A percentile compares a stretch with the other conserved stretches of the same genome.
These are phyloP conservation scores for Rhimphoctona megacephalus DNA, from an alignment of 2,888 invertebrate species.

Conservation along the genomic window DNA sequence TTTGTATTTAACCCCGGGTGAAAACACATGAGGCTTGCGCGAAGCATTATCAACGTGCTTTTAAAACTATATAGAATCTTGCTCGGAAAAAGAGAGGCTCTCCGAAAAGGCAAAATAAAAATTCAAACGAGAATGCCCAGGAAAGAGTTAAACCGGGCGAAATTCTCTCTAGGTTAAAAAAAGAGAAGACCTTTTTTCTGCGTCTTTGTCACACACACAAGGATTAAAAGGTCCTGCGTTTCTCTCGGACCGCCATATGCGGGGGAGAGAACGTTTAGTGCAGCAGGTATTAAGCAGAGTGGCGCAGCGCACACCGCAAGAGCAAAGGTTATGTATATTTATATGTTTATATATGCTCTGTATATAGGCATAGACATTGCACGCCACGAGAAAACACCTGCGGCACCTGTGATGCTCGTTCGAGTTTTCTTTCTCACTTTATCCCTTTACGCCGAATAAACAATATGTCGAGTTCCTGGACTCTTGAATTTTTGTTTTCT, in stretches of 20 bases:
- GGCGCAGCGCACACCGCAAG: slow-evolving; percentile 59
- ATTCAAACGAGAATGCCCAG: slow-evolving; percentile 52
- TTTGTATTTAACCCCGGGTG: slow-evolving; percentile 37
- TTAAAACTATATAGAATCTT: slow-evolving; percentile 18
- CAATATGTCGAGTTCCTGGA: slow-evolving; percentile 12
- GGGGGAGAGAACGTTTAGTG: slow-evolving; percentile 9
- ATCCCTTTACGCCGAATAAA: slow-evolving; percentile 4
- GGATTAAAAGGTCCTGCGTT: slow-evolving; percentile 61
- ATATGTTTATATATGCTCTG: slow-evolving; percentile 1
- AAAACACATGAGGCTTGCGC: slow-evolving; percentile 51
- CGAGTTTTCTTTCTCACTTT: slow-evolving; percentile 35
- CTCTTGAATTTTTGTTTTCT: slow-evolving; percentile 19
- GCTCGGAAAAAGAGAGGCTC: neutral
- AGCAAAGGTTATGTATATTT: slow-evolving; percentile 47
- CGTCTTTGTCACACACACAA: slow-evolving; percentile 42
- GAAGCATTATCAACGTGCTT: slow-evolving; percentile 53
- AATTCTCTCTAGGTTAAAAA: slow-evolving; percentile 52
- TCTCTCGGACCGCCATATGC: slow-evolving; percentile 48
- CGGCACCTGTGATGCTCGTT: slow-evolving; percentile 61
- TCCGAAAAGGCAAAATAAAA: slow-evolving; percentile 31
- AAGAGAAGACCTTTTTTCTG: slow-evolving; percentile 37
- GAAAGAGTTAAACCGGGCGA: slow-evolving; percentile 56
- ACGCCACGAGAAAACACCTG: slow-evolving; percentile 59
- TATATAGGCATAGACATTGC: slow-evolving; percentile 11
- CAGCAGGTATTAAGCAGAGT: slow-evolving; percentile 41